Conservation (phyloP, 2,888 invertebrate genomes). For the Eilema caniola region DNA sequence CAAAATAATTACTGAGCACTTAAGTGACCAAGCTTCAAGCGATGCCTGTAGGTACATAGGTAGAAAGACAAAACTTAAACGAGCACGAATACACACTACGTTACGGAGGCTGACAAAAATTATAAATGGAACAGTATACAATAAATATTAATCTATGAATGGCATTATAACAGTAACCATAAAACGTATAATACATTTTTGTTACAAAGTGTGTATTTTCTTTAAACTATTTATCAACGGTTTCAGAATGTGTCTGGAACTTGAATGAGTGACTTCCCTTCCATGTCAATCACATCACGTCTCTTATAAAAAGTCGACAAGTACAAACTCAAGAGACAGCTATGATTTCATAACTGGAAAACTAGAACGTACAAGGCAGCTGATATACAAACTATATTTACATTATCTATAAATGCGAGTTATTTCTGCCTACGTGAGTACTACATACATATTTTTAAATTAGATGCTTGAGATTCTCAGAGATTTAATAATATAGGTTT, state of each 20-base stretch:
- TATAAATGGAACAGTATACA: slow-evolving; percentile 12
- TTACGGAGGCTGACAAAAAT: too few species aligned
- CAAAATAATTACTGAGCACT: too few species aligned
- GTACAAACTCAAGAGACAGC: neutral
- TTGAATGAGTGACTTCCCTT: slow-evolving; percentile 14
- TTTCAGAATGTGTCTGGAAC: neutral
- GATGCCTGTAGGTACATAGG: too few species aligned
- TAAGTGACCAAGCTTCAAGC: too few species aligned
- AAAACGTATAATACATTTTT: slow-evolving; percentile 40
- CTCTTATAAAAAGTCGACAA: slow-evolving; percentile 21
- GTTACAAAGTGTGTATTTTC: slow-evolving; percentile 34
- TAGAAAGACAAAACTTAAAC: too few species aligned
- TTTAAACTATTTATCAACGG: slow-evolving; percentile 31
- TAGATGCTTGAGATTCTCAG: neutral
- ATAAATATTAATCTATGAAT: neutral
- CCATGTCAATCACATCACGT: slow-evolving; percentile 25
- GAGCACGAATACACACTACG: too few species aligned
- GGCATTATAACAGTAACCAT: slow-evolving; percentile 29
- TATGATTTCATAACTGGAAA: neutral
- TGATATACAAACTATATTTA: neutral
- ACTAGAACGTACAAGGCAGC: neutral
- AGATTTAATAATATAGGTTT: neutral
- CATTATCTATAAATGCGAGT: neutral
- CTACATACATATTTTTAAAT: neutral
- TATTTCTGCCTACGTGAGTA: neutral